Percentiles rank a stretch among this genome's conserved stretches.
phyloP scores from a whole-genome alignment of 2,888 invertebrate species.

The Unio delphinus region DNA sequence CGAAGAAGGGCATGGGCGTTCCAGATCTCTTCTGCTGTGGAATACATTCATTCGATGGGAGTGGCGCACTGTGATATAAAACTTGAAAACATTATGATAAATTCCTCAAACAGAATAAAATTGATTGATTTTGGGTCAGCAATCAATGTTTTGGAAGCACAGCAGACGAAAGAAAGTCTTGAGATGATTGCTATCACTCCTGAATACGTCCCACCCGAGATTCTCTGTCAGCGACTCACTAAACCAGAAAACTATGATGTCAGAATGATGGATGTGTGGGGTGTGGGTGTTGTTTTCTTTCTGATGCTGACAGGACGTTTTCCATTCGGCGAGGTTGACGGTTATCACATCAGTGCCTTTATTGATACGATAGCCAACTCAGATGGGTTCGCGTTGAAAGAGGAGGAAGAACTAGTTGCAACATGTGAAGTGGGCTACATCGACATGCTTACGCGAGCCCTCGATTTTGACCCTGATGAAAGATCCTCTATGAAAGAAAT shows the following conservation, averaged over 20 bases:
- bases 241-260: slow-evolving; percentile 31
- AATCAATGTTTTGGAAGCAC: slow-evolving; percentile 20
- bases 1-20: slow-evolving; percentile 14
- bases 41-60: slow-evolving; percentile 21
- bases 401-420: slow-evolving; percentile 26
- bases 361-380: slow-evolving; percentile 30
- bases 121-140: slow-evolving; percentile 36
- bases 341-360: slow-evolving; percentile 28
- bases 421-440: slow-evolving; percentile 32
- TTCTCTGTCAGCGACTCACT: slow-evolving; percentile 22
- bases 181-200: slow-evolving; percentile 37
- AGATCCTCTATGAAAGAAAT: too few relatives aligned
- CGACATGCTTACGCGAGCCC: slow-evolving; percentile 23
- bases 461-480: slow-evolving; percentile 16
- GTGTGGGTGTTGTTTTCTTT: slow-evolving; percentile 33
- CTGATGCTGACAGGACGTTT: slow-evolving; percentile 32
- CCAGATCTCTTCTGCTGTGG: slow-evolving; percentile 29
- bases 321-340: slow-evolving; percentile 35
- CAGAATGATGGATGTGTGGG: slow-evolving; percentile 38
- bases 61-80: slow-evolving; percentile 39
- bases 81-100: slow-evolving; percentile 33
- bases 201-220: slow-evolving; percentile 38
- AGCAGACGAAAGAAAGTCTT: slow-evolving; percentile 24
- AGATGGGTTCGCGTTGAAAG: slow-evolving; percentile 23
- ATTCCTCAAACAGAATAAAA: slow-evolving; percentile 16